Evolutionary conservation across 2,113 vertebrate genomes (phyloP).

Genomic region (Misgurnus mizolepis): DNA sequence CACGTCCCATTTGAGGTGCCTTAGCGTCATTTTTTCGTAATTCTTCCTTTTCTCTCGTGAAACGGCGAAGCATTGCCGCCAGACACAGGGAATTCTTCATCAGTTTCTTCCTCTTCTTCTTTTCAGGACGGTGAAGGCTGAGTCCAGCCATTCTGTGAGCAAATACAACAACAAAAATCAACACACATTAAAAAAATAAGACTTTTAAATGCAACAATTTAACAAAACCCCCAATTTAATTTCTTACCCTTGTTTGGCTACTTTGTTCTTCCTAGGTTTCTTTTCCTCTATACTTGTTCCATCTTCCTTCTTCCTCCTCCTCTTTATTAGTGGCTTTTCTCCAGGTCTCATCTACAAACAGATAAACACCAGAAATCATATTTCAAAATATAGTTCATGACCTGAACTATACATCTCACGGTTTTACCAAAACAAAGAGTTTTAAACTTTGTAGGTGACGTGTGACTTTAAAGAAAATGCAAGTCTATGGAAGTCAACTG

Average conservation of each 20-base stretch:
- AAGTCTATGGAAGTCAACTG: too few relatives aligned
- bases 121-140: constrained; percentile 83
- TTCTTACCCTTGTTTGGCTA: constrained; percentile 86
- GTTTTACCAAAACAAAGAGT: too few relatives aligned
- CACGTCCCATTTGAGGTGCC: constrained; percentile 40
- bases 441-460: too few relatives aligned
- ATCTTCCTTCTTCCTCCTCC: constrained; percentile 86
- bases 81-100: constrained; percentile 84
- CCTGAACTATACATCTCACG: too few relatives aligned
- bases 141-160: constrained; percentile 76
- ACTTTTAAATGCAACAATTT: neutral
- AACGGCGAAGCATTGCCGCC: constrained; percentile 85
- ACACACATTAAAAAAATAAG: neutral
- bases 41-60: constrained; percentile 86
- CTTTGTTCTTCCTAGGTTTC: constrained; percentile 84
- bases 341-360: constrained; percentile 79
- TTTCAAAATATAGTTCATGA: neutral
- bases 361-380: neutral
- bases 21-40: constrained; percentile 72
- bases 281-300: constrained; percentile 85
- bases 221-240: neutral
- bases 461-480: too few relatives aligned
- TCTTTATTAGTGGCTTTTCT: constrained; percentile 83
- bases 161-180: constrained; percentile 41
- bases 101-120: constrained; percentile 84